Evolutionary conservation across 2,888 invertebrate genomes (phyloP).

Genomic region (Trichopoda pennipes): DNA sequence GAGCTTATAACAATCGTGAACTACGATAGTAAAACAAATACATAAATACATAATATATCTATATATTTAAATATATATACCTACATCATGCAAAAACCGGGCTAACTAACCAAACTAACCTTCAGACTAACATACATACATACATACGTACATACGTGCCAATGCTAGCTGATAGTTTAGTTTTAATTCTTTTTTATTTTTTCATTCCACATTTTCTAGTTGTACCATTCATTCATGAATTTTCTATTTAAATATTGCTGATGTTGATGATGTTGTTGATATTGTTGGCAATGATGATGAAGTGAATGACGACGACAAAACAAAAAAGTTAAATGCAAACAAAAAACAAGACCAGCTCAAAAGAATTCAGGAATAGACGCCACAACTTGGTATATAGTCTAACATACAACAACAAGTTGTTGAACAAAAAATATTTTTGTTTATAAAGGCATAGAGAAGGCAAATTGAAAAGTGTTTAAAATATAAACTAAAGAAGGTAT

Average conservation of each 20-base stretch:
- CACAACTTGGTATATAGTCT: conserved; percentile 60
- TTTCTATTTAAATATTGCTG: conserved; percentile 59
- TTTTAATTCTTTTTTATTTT: conserved; percentile 22
- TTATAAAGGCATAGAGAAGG: not conserved
- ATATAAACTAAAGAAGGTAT: not conserved
- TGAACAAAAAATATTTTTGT: conserved; percentile 16
- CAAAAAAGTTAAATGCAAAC: no score
- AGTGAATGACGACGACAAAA: conserved; percentile 12
- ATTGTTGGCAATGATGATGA: conserved; percentile 22
- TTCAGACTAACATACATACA: conserved; percentile 25
- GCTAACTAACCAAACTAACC: conserved; percentile 53
- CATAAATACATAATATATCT: not conserved
- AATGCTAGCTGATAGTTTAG: conserved; percentile 29
- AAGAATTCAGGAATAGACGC: conserved; percentile 50
- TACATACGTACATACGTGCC: not conserved
- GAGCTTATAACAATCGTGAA: conserved; percentile 15
- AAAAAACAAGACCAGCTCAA: conserved; percentile 48
- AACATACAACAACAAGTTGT: conserved; percentile 47
- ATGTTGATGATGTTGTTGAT: conserved; percentile 20
- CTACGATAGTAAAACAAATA: conserved; percentile 8
- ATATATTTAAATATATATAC: not conserved
- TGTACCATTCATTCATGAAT: conserved; percentile 57
- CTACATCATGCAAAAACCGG: conserved; percentile 39
- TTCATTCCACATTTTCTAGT: conserved; percentile 24
- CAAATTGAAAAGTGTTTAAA: conserved; percentile 20